Evolutionary conservation across 2,113 vertebrate species (phyloP), one percentile per base, ranked within the genome.

Genomic region (Tenrec ecaudatus): DNA sequence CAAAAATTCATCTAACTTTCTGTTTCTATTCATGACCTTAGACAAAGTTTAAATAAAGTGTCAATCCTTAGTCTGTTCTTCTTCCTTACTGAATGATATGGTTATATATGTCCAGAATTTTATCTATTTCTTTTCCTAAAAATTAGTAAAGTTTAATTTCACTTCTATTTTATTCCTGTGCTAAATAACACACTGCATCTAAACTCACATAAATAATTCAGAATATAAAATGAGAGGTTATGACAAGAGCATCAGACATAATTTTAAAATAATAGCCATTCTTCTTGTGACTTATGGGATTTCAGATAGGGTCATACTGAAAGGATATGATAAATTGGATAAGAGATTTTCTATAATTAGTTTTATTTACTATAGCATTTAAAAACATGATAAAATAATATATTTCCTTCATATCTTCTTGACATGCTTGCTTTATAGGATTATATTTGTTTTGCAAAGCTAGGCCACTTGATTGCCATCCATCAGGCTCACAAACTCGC

Each of bases 281-380:
- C 62, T 92, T 79, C 10, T 53, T 31, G 25, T 86, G 81, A 90
- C 58, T 96, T 95, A 77, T 1, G 17, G 2, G 64, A 19, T 36
- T 96, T 94, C 76, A 96, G 62, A n/a, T 27, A 68, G 94, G 94
- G 71, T 12, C 95, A 47, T 95, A 95, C 57, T 73, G 96, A 90
- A 94, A 97, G 94, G 83, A 10, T 15, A 87, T 16, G 17, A 6
- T 91, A 97, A 92, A 64, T 2, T 25, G 64, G 96, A 93, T 27
- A 95, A 82, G 85, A 71, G 3, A 22, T 91, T 97, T 94, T 7
- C 58, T 96, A 95, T 96, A 95, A 96, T 96, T 94, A 90, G 33
- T 10, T 38, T 75, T 75, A 75, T 69, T 93, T 97, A 91, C 96
- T 86, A 17, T 82, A 90, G 15, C 38, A 31, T 82, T 7, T 79